Evolutionary conservation across 2,113 vertebrate genomes (phyloP).

Genomic region (Dromaius novaehollandiae): DNA sequence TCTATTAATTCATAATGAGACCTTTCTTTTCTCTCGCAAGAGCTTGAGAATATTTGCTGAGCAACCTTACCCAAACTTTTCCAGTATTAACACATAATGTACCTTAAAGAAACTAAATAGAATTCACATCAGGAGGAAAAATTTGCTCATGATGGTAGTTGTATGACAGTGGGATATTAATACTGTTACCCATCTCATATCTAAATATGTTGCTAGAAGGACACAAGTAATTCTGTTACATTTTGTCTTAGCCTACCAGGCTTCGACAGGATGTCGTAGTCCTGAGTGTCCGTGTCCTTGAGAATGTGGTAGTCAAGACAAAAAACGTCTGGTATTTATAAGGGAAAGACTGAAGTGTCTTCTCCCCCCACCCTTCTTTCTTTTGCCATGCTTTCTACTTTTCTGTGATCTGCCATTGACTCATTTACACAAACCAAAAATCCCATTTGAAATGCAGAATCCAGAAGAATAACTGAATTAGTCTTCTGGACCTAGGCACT

Average conservation of each 20-base stretch:
- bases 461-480: neutral
- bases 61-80: neutral
- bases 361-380: neutral
- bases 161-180: neutral
- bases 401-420: neutral
- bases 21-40: neutral
- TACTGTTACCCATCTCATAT: neutral
- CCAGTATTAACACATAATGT: neutral
- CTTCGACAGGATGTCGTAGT: neutral
- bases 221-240: neutral
- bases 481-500: neutral
- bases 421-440: neutral
- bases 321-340: neutral
- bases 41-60: neutral
- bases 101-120: neutral
- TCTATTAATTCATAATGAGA: neutral
- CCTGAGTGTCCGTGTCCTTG: neutral
- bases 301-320: neutral
- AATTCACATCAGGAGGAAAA: neutral
- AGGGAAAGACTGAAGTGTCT: neutral
- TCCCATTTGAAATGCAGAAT: neutral
- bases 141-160: neutral
- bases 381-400: neutral
- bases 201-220: neutral
- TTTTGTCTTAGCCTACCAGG: neutral